Percentiles rank a stretch among this genome's conserved stretches.
phyloP scores from a whole-genome alignment of 2,113 vertebrate species.

The Micronisus gabar region DNA sequence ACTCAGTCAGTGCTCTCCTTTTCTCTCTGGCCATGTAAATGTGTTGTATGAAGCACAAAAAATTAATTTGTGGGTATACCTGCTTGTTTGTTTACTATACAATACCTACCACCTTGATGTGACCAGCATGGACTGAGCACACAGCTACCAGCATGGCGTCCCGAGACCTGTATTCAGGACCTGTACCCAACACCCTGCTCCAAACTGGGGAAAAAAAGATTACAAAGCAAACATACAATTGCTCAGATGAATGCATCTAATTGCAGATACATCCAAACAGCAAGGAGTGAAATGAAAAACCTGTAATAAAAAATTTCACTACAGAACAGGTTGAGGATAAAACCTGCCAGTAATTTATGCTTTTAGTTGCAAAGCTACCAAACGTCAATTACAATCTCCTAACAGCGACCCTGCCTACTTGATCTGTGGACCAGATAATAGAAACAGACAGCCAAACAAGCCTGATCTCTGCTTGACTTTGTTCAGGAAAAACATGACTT shows the following conservation, averaged over 20 bases:
- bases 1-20: background rate
- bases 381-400: background rate
- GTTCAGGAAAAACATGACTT: background rate
- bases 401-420: background rate
- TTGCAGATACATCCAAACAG: background rate
- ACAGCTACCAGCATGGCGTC: background rate
- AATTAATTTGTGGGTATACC: background rate
- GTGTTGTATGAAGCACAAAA: background rate
- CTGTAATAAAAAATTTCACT: background rate
- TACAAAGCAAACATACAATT: background rate
- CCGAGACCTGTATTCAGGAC: background rate
- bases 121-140: background rate
- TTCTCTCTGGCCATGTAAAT: background rate
- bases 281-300: background rate
- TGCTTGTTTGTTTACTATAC: background rate
- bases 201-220: background rate
- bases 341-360: background rate
- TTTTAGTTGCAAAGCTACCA: background rate
- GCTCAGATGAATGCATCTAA: background rate
- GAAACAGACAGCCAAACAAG: background rate
- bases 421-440: background rate
- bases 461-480: background rate
- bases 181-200: background rate
- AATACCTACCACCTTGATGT: background rate
- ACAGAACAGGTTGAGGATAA: background rate